These are phyloP conservation scores for Malaclemys terrapin DNA, from an alignment of 2,113 vertebrate species.

Conservation along the genomic window DNA sequence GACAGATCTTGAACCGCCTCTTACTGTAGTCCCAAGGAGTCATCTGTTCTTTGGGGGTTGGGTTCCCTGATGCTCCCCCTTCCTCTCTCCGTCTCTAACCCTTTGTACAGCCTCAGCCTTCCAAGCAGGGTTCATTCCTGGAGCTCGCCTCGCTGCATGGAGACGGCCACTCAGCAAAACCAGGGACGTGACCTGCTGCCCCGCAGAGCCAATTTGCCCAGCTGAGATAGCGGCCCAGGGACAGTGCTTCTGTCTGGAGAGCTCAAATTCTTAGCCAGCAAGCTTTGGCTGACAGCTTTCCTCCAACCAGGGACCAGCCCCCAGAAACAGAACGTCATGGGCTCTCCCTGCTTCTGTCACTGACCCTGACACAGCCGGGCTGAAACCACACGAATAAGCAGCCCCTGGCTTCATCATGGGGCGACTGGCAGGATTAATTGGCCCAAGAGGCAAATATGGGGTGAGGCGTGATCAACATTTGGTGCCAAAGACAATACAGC, in stretches of 20 bases:
- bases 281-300: neutral
- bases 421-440: neutral
- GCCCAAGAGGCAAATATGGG: neutral
- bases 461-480: neutral
- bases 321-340: neutral
- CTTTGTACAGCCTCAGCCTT: neutral
- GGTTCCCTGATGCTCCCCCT: neutral
- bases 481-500: neutral
- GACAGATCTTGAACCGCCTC: neutral
- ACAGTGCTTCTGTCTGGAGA: neutral
- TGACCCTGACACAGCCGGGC: neutral
- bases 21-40: accelerated
- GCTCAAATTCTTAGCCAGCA: neutral
- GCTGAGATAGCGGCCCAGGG: neutral
- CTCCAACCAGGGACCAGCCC: neutral
- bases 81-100: neutral
- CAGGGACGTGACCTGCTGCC: neutral
- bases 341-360: neutral
- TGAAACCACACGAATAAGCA: neutral
- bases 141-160: neutral
- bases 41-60: neutral
- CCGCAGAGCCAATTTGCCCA: neutral
- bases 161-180: neutral
- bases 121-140: neutral
- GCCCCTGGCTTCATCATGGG: neutral